A percentile compares a stretch with the other conserved stretches of the same genome.
Conservation (phyloP, 2,888 invertebrate genomes). For the Beris chalybata region DNA sequence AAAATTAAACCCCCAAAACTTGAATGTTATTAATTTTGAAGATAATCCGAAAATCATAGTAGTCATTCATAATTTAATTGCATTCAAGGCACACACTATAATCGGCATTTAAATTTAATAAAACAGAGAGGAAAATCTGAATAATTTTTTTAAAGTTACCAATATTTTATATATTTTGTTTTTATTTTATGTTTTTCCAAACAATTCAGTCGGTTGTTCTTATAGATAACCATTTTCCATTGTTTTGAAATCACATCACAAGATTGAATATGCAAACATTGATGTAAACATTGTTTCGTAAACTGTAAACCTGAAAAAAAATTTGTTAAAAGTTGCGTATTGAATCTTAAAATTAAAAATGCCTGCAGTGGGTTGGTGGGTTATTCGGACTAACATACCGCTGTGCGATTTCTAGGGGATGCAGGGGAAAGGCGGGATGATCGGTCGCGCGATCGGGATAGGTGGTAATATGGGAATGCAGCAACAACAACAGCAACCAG, state of each 20-base stretch:
- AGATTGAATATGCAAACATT: constrained; percentile 34
- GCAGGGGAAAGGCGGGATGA: constrained; percentile 62
- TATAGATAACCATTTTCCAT: constrained; percentile 34
- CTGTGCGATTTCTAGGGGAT: constrained; percentile 58
- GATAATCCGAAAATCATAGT: neutral
- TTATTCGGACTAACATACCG: constrained; percentile 39
- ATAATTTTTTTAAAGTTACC: neutral
- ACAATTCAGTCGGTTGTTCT: constrained; percentile 37
- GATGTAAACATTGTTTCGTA: too few species aligned
- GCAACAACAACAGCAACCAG: constrained; percentile 50
- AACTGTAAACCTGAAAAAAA: neutral
- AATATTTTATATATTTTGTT: constrained; percentile 3
- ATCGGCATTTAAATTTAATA: constrained; percentile 3
- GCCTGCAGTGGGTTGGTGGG: constrained; percentile 41
- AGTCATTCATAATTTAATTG: neutral
- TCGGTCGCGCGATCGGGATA: constrained; percentile 49
- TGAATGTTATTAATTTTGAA: constrained; percentile 5
- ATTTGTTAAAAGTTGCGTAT: constrained; percentile 27
- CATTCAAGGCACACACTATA: neutral
- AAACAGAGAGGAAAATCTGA: too few species aligned
- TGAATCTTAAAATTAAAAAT: constrained; percentile 33
- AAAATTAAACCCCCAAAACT: neutral
- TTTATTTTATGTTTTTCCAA: constrained; percentile 3
- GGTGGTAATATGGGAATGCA: constrained; percentile 57
- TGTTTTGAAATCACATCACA: constrained; percentile 22